Percentiles rank a stretch among this genome's conserved stretches.
These are phyloP conservation scores for Aelia acuminata DNA, from an alignment of 2,888 invertebrate genomes.

Conservation along the genomic window DNA sequence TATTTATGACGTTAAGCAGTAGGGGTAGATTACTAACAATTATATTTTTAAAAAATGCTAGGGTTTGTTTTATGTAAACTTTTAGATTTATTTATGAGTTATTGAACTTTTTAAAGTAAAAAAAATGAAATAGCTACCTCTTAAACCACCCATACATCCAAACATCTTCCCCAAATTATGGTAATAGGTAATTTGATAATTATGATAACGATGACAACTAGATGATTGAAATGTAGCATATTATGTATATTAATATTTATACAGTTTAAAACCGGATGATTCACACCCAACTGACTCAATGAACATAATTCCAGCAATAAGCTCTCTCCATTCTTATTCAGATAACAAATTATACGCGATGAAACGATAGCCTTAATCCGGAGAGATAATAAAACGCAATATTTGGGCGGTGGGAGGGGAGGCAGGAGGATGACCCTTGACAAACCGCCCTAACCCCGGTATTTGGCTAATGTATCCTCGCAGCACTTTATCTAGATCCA, in stretches of 20 bases:
- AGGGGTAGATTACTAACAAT: no score
- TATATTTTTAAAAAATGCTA: no score
- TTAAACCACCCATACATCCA: no score
- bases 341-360: conserved; percentile 39
- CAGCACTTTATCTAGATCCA: conserved; percentile 8
- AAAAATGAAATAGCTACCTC: no score
- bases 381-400: conserved; percentile 10
- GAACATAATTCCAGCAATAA: conserved; percentile 7
- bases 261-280: background rate
- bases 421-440: conserved; percentile 10
- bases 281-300: conserved; percentile 8
- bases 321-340: conserved; percentile 17
- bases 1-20: no score
- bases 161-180: no score
- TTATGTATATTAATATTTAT: background rate
- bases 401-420: background rate
- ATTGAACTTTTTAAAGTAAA: no score
- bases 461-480: conserved; percentile 28
- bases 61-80: no score
- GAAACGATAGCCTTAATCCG: conserved; percentile 35
- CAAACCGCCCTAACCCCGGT: conserved; percentile 40
- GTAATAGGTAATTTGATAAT: no score
- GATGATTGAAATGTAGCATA: no score
- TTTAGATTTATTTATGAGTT: no score
- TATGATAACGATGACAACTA: no score